These are phyloP conservation scores for Lagothrix lagotricha DNA, from an alignment of 2,797 vertebrate genomes.

Conservation along the genomic window DNA sequence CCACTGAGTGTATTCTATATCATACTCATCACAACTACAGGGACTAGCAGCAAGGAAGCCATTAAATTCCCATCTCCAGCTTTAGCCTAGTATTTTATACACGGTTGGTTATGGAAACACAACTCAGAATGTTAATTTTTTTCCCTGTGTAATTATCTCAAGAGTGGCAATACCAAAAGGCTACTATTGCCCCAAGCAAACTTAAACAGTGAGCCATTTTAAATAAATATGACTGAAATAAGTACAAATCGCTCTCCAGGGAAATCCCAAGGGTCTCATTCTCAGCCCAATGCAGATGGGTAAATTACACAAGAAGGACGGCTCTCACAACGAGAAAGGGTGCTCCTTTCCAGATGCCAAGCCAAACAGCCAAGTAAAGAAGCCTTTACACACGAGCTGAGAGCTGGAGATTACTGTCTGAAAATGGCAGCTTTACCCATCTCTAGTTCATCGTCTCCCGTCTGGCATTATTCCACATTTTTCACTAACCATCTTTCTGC, in stretches of 20 bases:
- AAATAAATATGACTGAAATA: constrained; percentile 1
- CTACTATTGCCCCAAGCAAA: not conserved
- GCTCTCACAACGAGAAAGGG: not conserved
- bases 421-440: constrained; percentile 36
- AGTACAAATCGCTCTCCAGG: constrained; percentile 25
- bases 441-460: not conserved
- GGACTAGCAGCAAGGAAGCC: constrained; percentile 44
- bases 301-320: not conserved
- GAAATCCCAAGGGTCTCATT: not conserved
- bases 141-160: constrained; percentile 2
- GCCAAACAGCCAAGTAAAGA: not conserved
- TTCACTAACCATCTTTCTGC: not conserved
- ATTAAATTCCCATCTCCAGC: constrained; percentile 42
- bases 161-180: not conserved
- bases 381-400: not conserved
- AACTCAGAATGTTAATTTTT: not conserved
- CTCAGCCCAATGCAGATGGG: not conserved
- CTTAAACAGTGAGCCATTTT: not conserved
- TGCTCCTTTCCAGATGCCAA: constrained; percentile 34
- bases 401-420: not conserved
- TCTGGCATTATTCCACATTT: not conserved
- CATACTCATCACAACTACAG: not conserved
- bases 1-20: not conserved
- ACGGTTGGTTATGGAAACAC: not conserved
- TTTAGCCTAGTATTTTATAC: not conserved